phyloP scores from a whole-genome alignment of 2,797 vertebrate genomes.

The Ptychobarbus kaznakovi region DNA sequence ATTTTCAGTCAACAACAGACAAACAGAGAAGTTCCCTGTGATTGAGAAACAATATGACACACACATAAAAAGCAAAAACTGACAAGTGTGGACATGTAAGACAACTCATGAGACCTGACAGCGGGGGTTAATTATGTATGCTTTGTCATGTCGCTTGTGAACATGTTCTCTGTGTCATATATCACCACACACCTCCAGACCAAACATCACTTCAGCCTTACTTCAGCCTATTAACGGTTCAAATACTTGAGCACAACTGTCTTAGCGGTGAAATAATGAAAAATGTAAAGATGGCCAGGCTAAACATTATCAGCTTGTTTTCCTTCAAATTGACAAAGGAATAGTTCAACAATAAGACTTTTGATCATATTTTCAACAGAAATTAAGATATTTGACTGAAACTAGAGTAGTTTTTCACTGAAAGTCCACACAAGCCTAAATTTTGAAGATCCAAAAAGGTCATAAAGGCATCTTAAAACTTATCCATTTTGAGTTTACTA shows the following conservation, averaged over 20 bases:
- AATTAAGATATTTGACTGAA: not conserved
- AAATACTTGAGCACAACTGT: too few species aligned
- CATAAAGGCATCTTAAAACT: not conserved
- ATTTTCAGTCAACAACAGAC: not conserved
- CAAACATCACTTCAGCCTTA: not conserved
- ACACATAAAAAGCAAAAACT: conserved; percentile 62
- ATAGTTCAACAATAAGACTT: not conserved
- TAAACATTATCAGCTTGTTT: too few species aligned
- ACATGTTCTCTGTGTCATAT: not conserved
- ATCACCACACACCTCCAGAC: not conserved
- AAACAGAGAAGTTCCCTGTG: not conserved
- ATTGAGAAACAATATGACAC: conserved; percentile 57
- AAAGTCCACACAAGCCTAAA: not conserved
- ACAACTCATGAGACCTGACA: conserved; percentile 69
- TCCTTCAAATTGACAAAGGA: too few species aligned
- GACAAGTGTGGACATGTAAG: conserved; percentile 72
- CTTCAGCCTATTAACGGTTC: too few species aligned
- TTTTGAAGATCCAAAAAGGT: not conserved
- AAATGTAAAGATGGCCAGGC: too few species aligned
- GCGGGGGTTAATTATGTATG: conserved; percentile 76
- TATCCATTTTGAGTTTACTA: not conserved
- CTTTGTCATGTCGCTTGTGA: conserved; percentile 62
- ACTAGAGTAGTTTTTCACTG: not conserved
- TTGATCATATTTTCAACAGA: not conserved
- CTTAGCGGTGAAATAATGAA: too few species aligned